Evolutionary conservation across 2,888 invertebrate species (phyloP), one percentile per base, ranked within the genome.

Genomic region (Periphyllus acericola): DNA sequence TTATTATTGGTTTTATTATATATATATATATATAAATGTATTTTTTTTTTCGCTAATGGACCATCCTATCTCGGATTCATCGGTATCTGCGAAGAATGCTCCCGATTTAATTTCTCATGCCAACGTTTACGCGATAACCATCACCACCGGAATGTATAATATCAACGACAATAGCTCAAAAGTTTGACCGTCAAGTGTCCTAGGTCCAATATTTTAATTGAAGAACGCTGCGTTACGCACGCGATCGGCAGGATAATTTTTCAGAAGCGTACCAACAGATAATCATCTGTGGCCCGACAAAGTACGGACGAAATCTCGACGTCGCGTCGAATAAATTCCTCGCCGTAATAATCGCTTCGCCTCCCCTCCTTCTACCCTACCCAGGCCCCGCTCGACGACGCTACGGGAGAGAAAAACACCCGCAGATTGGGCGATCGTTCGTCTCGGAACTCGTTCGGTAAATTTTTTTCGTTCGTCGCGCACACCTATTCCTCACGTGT

Each of bases 61-160:
- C 74, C 66, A 46, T 60, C 72, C 60, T 87, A 80, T 80, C 87
- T 80, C 87, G 81, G 81, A 6, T 87, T 87, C 74, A 81, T 86
- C 81, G 34, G 72, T 60, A 74, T n/a, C 74, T 66, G 40, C 74
- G 81, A 66, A 87, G 87, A 87, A 87, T 87, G 80, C 81, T 81
- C 80, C 81, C 74, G 80, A 74, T 87, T 87, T 87, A 81, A 81
- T 87, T 87, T 80, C 25, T 60, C 79, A 36, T 21, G 52, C 66
- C 55, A 6, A 9, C 36, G 78, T 71, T 40, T 82, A 78, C 84
- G 72, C 25, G 86, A 86, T 86, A 86, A 80, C 79, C 79, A 86
- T 86, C 86, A 3, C 71, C 36, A 36, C 29, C 40, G 79, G 72
- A 86, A 86, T 86, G 80, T 55, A 79, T 72, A 79, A 86, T 79